These are phyloP conservation scores for Ailuropoda melanoleuca DNA, from an alignment of 2,113 vertebrate genomes.

Conservation along the genomic window DNA sequence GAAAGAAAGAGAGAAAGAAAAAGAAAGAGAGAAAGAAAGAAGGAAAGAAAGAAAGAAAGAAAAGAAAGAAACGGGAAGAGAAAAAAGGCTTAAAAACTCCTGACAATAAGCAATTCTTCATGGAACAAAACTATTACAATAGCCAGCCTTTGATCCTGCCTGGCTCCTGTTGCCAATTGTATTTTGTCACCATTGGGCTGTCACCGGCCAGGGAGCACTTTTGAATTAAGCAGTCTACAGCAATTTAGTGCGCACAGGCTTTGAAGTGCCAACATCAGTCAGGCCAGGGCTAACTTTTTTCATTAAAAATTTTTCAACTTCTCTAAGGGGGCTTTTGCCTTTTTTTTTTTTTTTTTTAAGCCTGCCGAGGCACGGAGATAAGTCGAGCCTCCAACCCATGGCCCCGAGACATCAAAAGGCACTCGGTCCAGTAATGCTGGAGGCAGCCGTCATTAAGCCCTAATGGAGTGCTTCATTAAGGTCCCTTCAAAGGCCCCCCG, in stretches of 20 bases:
- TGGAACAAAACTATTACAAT: slow-evolving; percentile 98
- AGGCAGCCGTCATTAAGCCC: slow-evolving; percentile 88
- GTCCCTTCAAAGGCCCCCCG: slow-evolving; percentile 93
- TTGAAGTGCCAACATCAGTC: slow-evolving; percentile 96
- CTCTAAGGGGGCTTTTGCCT: slow-evolving; percentile 90
- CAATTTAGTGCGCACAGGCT: slow-evolving; percentile 94
- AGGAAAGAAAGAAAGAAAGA: neutral
- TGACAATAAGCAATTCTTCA: slow-evolving; percentile 99
- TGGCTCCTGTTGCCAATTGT: slow-evolving; percentile 95
- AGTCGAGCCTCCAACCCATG: slow-evolving; percentile 88
- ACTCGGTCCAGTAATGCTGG: slow-evolving; percentile 88
- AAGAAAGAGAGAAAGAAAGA: neutral
- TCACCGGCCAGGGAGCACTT: slow-evolving; percentile 93
- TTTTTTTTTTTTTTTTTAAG: slow-evolving; percentile 63
- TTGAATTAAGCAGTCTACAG: slow-evolving; percentile 97
- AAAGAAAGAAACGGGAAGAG: too few relatives aligned
- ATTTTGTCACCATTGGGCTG: slow-evolving; percentile 97
- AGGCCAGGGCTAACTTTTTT: slow-evolving; percentile 87
- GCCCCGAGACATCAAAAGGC: slow-evolving; percentile 93
- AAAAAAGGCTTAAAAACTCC: slow-evolving; percentile 90
- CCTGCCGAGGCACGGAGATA: slow-evolving; percentile 92
- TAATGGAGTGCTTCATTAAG: slow-evolving; percentile 97
- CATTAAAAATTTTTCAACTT: slow-evolving; percentile 88
- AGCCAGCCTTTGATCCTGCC: slow-evolving; percentile 93
- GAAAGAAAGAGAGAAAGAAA: accelerated